These are phyloP conservation scores for Parambassis ranga DNA, from an alignment of 2,797 vertebrate genomes.

Conservation along the genomic window DNA sequence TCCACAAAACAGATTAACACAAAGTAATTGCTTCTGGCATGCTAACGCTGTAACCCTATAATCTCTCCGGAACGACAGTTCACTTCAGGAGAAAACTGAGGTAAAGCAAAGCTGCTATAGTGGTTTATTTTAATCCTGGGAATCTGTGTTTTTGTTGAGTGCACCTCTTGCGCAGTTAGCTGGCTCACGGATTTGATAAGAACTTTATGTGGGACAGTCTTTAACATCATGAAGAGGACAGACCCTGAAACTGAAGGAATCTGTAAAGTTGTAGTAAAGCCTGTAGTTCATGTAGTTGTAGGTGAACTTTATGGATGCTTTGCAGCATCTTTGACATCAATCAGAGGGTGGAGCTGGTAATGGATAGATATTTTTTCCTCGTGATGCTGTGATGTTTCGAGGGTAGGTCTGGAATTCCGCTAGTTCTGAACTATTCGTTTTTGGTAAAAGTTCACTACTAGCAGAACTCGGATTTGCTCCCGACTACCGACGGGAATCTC, in stretches of 20 bases:
- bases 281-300: too few species aligned
- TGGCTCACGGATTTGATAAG: constrained; percentile 9
- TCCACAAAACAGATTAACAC: constrained; percentile 47
- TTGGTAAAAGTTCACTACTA: constrained; percentile 85
- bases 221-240: constrained; percentile 29
- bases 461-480: constrained; percentile 84
- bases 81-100: constrained; percentile 61
- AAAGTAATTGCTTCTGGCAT: constrained; percentile 73
- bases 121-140: constrained; percentile 63
- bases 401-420: constrained; percentile 84
- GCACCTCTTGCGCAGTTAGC: constrained; percentile 2
- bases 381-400: constrained; percentile 55
- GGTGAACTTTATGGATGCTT: not conserved
- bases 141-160: constrained; percentile 21
- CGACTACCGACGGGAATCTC: constrained; percentile 53
- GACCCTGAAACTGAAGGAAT: constrained; percentile 11
- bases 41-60: constrained; percentile 66
- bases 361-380: not conserved
- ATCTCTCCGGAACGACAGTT: constrained; percentile 74
- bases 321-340: not conserved
- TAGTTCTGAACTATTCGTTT: constrained; percentile 83
- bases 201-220: constrained; percentile 20
- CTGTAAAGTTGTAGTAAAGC: too few species aligned
- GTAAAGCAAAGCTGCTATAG: constrained; percentile 59
- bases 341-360: not conserved